Conservation (phyloP, 2,888 invertebrate species). For the Drosophila rellima region DNA sequence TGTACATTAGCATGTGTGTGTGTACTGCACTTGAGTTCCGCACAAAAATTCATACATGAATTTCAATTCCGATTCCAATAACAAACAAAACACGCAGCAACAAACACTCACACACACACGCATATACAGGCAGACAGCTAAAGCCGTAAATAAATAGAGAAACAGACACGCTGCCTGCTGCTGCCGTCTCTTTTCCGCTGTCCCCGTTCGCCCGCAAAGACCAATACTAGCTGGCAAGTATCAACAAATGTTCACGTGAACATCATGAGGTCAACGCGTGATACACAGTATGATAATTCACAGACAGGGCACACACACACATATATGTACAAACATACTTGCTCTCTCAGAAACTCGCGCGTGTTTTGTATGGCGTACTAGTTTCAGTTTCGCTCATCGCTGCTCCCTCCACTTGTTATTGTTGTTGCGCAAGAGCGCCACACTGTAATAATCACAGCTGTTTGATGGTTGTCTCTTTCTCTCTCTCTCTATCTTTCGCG, state of each 20-base stretch:
- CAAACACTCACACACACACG: constrained; percentile 45
- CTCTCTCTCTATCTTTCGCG: constrained; percentile 65
- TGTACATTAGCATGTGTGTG: constrained; percentile 3
- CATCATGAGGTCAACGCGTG: constrained; percentile 93
- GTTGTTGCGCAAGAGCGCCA: constrained; percentile 76
- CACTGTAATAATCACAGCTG: constrained; percentile 73
- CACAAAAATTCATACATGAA: constrained; percentile 62
- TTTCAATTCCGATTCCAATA: constrained; percentile 73
- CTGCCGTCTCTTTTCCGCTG: constrained; percentile 34
- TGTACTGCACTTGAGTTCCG: constrained; percentile 66
- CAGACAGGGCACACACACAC: constrained; percentile 83
- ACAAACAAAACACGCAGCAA: constrained; percentile 62
- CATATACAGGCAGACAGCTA: constrained; percentile 18
- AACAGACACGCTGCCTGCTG: constrained; percentile 64
- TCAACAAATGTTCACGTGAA: constrained; percentile 87
- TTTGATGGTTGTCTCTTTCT: constrained; percentile 48
- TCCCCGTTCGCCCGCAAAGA: constrained; percentile 10
- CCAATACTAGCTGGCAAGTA: constrained; percentile 55
- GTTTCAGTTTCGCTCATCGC: constrained; percentile 55
- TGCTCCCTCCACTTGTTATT: constrained; percentile 46
- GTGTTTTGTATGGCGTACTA: constrained; percentile 71
- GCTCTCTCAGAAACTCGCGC: constrained; percentile 49
- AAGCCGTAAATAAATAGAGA: constrained; percentile 42
- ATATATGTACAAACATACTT: constrained; percentile 86
- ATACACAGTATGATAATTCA: constrained; percentile 85